Evolutionary conservation across 2,797 vertebrate species (phyloP).

Genomic region (Scolopax rusticola): DNA sequence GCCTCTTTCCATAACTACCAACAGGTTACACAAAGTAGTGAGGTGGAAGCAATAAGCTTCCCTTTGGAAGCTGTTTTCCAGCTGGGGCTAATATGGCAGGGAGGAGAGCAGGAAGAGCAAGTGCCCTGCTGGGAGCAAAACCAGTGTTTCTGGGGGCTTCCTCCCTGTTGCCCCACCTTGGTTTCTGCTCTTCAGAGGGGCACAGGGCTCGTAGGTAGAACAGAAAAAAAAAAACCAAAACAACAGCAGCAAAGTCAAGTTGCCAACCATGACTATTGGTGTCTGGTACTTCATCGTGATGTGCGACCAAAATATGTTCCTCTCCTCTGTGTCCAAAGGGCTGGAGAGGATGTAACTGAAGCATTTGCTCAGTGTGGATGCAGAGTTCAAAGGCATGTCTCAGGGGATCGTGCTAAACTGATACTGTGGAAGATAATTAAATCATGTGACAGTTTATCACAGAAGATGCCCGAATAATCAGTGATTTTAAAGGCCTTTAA

Average conservation of each 20-base stretch:
- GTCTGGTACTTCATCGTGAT: neutral
- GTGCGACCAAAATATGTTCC: fast-evolving
- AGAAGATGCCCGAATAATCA: conserved; percentile 23
- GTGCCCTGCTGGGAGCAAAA: neutral
- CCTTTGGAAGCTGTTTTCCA: neutral
- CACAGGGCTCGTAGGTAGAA: neutral
- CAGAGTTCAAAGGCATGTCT: conserved; percentile 7
- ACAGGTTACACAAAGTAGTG: neutral
- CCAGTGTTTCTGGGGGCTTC: neutral
- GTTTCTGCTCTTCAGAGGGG: neutral
- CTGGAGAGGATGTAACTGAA: neutral
- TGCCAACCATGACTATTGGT: neutral
- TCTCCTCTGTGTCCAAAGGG: neutral
- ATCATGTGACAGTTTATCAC: conserved; percentile 31
- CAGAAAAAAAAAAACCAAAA: neutral
- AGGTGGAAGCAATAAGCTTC: neutral
- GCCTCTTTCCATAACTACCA: neutral
- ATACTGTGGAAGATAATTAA: conserved; percentile 39
- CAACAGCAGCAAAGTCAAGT: neutral
- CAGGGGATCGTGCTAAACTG: neutral
- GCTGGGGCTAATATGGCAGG: neutral
- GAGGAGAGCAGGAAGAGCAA: neutral
- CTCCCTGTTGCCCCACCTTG: neutral
- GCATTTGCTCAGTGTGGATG: neutral
- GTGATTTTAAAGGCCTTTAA: conserved; percentile 35